Percentiles rank a stretch among this genome's conserved stretches.
These are phyloP conservation scores for Sander vitreus DNA, from an alignment of 2,113 vertebrate species.

Conservation along the genomic window DNA sequence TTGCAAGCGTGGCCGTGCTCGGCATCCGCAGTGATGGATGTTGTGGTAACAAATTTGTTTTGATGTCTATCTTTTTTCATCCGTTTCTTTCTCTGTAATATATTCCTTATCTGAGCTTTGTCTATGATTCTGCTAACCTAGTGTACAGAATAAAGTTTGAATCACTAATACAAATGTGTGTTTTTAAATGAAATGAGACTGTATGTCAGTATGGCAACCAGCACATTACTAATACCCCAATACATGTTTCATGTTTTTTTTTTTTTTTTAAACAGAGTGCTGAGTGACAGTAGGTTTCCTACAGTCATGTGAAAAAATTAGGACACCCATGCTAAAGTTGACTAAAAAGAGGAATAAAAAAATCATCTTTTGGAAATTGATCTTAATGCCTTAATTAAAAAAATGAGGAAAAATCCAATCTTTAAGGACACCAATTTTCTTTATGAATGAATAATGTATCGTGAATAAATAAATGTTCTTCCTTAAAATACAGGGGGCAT, in stretches of 20 bases:
- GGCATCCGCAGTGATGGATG: slow-evolving; percentile 4
- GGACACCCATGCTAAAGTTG: no score
- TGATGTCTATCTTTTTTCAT: slow-evolving; percentile 25
- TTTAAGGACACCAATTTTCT: no score
- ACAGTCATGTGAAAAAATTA: no score
- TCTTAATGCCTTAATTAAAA: no score
- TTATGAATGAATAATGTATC: no score
- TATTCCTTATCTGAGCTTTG: slow-evolving; percentile 42
- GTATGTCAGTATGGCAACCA: not conserved
- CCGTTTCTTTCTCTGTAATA: slow-evolving; percentile 57
- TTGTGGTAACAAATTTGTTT: slow-evolving; percentile 20
- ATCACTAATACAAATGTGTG: slow-evolving; percentile 53
- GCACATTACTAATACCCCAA: not conserved
- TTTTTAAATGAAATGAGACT: not conserved
- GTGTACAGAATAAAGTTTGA: slow-evolving; percentile 80
- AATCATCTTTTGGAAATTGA: no score
- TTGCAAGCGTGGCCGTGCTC: not conserved
- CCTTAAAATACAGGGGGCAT: no score
- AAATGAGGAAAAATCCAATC: no score
- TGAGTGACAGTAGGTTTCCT: not conserved
- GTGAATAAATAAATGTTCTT: no score
- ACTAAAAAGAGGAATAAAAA: no score
- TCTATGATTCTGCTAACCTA: slow-evolving; percentile 67
- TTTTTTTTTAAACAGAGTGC: not conserved
- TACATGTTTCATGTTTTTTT: not conserved